phyloP scores from a whole-genome alignment of 2,888 invertebrate species.

The Chrysolina haemoptera region DNA sequence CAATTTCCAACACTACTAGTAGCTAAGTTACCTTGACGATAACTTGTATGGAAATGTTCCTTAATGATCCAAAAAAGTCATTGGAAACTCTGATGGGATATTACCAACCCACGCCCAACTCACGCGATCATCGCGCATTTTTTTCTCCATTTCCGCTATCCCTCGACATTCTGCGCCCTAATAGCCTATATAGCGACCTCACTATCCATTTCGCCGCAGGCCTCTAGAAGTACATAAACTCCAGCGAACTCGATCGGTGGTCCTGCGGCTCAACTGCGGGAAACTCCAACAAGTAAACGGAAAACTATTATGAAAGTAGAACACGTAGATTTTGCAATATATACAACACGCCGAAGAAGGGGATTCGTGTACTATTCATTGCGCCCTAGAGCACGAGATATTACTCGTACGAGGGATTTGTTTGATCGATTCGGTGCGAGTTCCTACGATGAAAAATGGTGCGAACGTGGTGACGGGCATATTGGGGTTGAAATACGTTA shows the following conservation, averaged over 20 bases:
- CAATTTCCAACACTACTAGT: no score
- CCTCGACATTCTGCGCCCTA: neutral
- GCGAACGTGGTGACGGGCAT: neutral
- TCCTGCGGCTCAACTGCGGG: slow-evolving; percentile 28
- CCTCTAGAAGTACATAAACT: slow-evolving; percentile 3
- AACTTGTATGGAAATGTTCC: no score
- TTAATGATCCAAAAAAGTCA: neutral
- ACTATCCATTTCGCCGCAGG: slow-evolving; percentile 6
- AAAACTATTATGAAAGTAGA: slow-evolving; percentile 32
- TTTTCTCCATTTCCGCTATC: neutral
- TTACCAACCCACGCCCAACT: neutral
- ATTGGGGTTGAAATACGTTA: neutral
- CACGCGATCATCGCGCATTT: neutral
- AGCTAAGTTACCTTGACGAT: no score
- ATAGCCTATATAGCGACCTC: neutral
- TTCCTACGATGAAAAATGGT: neutral
- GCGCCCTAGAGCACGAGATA: neutral
- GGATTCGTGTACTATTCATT: slow-evolving; percentile 13
- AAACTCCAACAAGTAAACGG: slow-evolving; percentile 35
- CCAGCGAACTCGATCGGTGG: neutral
- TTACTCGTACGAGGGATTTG: slow-evolving; percentile 4
- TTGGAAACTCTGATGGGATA: neutral
- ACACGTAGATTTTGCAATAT: slow-evolving; percentile 28
- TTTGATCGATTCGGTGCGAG: slow-evolving; percentile 7
- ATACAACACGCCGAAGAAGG: slow-evolving; percentile 7